Evolutionary conservation across 64 coral and sea anemone genomes (phyloP).

Genomic region (Hydrozoanthus tunicans): DNA sequence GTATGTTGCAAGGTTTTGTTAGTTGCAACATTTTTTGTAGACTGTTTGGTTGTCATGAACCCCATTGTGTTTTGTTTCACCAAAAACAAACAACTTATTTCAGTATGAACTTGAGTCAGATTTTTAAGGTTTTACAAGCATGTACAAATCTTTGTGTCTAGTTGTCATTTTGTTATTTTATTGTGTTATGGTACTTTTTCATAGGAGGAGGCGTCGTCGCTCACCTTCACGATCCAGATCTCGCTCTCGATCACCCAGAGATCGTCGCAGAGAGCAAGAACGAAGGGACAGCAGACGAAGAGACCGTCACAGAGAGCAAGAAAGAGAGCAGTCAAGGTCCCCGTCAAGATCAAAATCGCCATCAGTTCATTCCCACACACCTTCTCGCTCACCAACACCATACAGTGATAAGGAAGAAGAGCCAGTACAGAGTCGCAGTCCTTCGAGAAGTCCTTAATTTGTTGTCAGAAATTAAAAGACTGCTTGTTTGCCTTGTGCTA

Average conservation of each 20-base stretch:
- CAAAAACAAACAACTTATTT: too few species aligned
- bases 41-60: too few species aligned
- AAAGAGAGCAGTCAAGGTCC: constrained; percentile 64
- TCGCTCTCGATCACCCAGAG: constrained; percentile 67
- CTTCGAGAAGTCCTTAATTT: constrained; percentile 45
- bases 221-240: constrained; percentile 68
- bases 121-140: neutral
- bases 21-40: too few species aligned
- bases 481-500: neutral
- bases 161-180: neutral
- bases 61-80: too few species aligned
- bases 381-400: constrained; percentile 57
- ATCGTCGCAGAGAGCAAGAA: constrained; percentile 43
- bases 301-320: constrained; percentile 53
- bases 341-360: constrained; percentile 64
- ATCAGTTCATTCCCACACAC: constrained; percentile 68
- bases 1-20: too few species aligned
- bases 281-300: constrained; percentile 11
- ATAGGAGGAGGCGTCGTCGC: constrained; percentile 40
- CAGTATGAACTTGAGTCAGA: too few species aligned
- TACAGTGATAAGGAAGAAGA: constrained; percentile 79
- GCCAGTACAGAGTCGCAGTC: constrained; percentile 66
- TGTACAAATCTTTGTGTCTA: neutral
- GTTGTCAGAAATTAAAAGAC: neutral
- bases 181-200: neutral